Evolutionary conservation across 1,140 invertebrate species (phyloP).

Genomic region (Drosophila serrata): DNA sequence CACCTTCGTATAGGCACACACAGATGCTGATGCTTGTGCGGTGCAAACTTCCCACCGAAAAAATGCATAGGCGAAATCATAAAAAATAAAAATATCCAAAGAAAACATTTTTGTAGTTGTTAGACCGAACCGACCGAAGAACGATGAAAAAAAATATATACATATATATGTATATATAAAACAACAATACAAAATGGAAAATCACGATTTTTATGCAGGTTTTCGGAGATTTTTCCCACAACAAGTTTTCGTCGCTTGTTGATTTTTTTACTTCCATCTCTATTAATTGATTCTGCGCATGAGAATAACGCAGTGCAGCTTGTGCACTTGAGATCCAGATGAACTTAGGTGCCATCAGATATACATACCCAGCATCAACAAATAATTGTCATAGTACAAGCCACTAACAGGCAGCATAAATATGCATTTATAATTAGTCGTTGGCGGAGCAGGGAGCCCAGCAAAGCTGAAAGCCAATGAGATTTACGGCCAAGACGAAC

Average conservation of each 20-base stretch:
- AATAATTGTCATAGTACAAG: slow-evolving; percentile 1
- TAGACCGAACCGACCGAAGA: slow-evolving; percentile 32
- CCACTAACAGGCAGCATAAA: slow-evolving; percentile 40
- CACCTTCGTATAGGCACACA: slow-evolving; percentile 61
- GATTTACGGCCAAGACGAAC: slow-evolving; percentile 20
- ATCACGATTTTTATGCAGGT: slow-evolving; percentile 79
- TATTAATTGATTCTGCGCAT: slow-evolving; percentile 77
- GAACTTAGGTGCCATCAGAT: slow-evolving; percentile 75
- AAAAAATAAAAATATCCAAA: slow-evolving; percentile 61
- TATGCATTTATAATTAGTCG: slow-evolving; percentile 58
- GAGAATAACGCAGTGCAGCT: slow-evolving; percentile 65
- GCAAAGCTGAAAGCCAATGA: slow-evolving; percentile 22
- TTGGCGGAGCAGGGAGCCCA: slow-evolving; percentile 9
- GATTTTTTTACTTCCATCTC: slow-evolving; percentile 52
- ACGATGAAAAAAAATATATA: slow-evolving; percentile 7
- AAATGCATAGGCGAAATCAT: slow-evolving; percentile 70
- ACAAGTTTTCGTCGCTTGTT: slow-evolving; percentile 57
- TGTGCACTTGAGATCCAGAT: slow-evolving; percentile 81
- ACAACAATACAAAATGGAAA: slow-evolving; percentile 61
- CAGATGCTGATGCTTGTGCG: slow-evolving; percentile 32
- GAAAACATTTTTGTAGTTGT: slow-evolving; percentile 69
- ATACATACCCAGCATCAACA: slow-evolving; percentile 19
- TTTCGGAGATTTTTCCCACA: slow-evolving; percentile 80
- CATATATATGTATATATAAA: too few relatives aligned
- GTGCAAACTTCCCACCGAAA: slow-evolving; percentile 66